These are phyloP conservation scores for Blastobasis adustella DNA, from an alignment of 2,888 invertebrate genomes.

Conservation along the genomic window DNA sequence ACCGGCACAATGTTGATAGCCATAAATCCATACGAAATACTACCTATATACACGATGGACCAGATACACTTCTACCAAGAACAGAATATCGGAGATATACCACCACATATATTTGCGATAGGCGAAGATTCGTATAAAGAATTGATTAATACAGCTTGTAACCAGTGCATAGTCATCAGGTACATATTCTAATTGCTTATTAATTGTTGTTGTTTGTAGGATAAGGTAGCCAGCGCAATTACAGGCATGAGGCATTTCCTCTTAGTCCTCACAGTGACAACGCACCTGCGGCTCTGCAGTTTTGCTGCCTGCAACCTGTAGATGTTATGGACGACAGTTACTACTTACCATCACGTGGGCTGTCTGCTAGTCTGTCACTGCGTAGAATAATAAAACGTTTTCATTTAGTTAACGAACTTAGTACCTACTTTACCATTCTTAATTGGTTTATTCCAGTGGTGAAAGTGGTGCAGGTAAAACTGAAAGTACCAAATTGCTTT, in stretches of 20 bases:
- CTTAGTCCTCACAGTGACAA: too few relatives aligned
- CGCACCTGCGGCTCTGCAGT: too few relatives aligned
- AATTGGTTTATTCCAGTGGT: conserved; percentile 76
- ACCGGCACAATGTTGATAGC: conserved; percentile 96
- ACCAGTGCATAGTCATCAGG: conserved; percentile 97
- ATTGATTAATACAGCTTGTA: conserved; percentile 81
- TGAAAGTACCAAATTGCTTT: conserved; percentile 94
- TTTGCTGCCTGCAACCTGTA: too few relatives aligned
- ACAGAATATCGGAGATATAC: conserved; percentile 87
- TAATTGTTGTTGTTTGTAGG: background rate
- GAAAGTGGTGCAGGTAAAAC: conserved; percentile 98
- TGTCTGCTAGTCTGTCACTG: too few relatives aligned
- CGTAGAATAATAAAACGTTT: too few relatives aligned
- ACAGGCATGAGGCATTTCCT: too few relatives aligned
- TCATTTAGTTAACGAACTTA: too few relatives aligned
- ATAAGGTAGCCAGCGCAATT: background rate
- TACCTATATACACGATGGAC: conserved; percentile 95
- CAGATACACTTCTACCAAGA: conserved; percentile 90
- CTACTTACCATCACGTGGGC: too few relatives aligned
- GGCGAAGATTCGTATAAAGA: conserved; percentile 93
- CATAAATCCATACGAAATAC: conserved; percentile 94
- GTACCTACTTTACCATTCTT: too few relatives aligned
- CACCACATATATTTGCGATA: conserved; percentile 97
- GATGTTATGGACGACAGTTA: too few relatives aligned
- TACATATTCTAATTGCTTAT: conserved; percentile 31